phyloP scores from a whole-genome alignment of 2,888 invertebrate species.

The Metacarcinus magister region DNA sequence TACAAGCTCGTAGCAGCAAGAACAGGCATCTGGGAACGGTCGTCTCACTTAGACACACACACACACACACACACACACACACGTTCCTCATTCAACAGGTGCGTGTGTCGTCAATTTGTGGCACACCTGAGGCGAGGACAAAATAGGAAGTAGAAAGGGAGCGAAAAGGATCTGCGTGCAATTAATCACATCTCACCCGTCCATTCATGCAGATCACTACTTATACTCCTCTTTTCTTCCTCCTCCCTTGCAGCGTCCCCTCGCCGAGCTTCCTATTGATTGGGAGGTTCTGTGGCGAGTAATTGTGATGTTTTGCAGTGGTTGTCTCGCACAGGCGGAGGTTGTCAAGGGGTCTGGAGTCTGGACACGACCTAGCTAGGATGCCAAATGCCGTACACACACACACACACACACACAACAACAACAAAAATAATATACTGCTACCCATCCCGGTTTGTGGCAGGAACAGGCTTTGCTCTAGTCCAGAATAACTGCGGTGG shows the following conservation, averaged over 20 bases:
- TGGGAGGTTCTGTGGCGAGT: background rate
- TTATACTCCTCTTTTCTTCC: background rate
- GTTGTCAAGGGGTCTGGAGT: background rate
- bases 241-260: background rate
- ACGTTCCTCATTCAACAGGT: background rate
- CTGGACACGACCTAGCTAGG: background rate
- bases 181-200: background rate
- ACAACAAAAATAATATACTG: background rate
- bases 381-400: background rate
- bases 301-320: background rate
- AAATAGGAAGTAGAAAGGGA: background rate
- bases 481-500: background rate
- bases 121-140: constrained; percentile 26
- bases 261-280: background rate
- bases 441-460: background rate
- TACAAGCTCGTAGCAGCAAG: background rate
- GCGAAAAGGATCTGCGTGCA: background rate
- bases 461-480: background rate
- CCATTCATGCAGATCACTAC: background rate
- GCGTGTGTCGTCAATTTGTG: constrained; percentile 41
- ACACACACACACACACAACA: background rate
- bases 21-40: background rate
- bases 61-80: background rate
- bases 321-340: background rate
- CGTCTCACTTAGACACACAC: background rate